These are phyloP conservation scores for Theocolax elegans DNA, from an alignment of 1,140 invertebrate species.

Conservation along the genomic window DNA sequence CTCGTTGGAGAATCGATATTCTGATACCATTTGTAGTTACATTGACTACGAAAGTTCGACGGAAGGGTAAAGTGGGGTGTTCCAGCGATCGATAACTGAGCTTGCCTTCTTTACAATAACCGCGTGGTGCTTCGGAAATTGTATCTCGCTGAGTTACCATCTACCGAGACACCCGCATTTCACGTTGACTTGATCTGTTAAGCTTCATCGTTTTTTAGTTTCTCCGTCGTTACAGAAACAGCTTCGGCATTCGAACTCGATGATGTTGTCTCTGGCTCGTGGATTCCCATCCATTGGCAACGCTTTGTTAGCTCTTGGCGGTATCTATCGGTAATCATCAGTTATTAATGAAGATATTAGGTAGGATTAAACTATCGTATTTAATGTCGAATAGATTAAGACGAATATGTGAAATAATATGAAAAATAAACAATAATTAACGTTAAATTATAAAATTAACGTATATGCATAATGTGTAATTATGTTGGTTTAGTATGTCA, in stretches of 20 bases:
- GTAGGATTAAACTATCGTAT: too few species aligned
- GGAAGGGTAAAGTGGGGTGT: conserved; percentile 1
- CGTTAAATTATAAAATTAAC: too few species aligned
- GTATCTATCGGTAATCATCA: conserved; percentile 52
- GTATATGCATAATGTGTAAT: too few species aligned
- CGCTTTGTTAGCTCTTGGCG: conserved; percentile 76
- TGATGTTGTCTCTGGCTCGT: conserved; percentile 59
- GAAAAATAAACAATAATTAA: too few species aligned
- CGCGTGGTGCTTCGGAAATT: conserved; percentile 39
- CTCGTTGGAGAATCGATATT: too few species aligned
- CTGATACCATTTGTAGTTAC: background rate
- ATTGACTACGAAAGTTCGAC: conserved; percentile 14
- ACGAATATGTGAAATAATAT: too few species aligned
- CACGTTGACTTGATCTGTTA: conserved; percentile 41
- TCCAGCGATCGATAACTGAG: too few species aligned
- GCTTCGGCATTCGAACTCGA: conserved; percentile 43
- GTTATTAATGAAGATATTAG: background rate
- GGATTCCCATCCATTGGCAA: conserved; percentile 78
- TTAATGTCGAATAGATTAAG: too few species aligned
- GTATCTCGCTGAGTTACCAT: background rate
- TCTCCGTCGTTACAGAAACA: conserved; percentile 59
- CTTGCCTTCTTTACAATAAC: too few species aligned
- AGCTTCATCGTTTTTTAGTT: conserved; percentile 57
- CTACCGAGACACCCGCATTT: background rate
- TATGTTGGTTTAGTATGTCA: too few species aligned